Conservation (phyloP, 2,888 invertebrate species). For the Protodeltote pygarga region DNA sequence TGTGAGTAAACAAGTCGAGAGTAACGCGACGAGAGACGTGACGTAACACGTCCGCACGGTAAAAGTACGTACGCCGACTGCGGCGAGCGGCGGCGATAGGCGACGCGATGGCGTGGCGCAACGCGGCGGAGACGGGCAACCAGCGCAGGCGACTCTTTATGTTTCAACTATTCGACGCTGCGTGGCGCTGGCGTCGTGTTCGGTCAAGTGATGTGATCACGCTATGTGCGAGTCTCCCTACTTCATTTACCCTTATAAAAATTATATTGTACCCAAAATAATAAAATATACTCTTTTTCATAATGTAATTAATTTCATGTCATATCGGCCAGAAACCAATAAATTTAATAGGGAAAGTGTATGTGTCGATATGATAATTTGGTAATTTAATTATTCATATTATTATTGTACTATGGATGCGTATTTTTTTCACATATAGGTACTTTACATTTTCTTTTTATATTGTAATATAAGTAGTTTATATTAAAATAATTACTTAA, state of each 20-base stretch:
- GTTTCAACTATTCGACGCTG: conserved; percentile 61
- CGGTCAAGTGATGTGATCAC: conserved; percentile 48
- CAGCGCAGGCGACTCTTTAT: conserved; percentile 53
- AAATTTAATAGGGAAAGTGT: too few relatives aligned
- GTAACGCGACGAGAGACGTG: conserved; percentile 64
- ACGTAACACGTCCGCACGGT: conserved; percentile 64
- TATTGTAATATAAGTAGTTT: too few relatives aligned
- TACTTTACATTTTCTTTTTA: too few relatives aligned
- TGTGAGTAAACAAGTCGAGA: conserved; percentile 80
- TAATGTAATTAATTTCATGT: too few relatives aligned
- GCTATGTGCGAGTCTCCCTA: conserved; percentile 28
- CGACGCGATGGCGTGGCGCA: conserved; percentile 50
- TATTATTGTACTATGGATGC: too few relatives aligned
- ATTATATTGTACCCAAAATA: conserved; percentile 5
- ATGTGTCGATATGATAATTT: too few relatives aligned
- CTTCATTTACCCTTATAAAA: conserved; percentile 29
- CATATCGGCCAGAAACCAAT: too few relatives aligned
- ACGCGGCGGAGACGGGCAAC: conserved; percentile 56
- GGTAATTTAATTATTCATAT: too few relatives aligned
- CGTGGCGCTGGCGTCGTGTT: conserved; percentile 60
- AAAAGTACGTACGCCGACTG: conserved; percentile 67
- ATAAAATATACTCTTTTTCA: too few relatives aligned
- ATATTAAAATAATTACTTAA: too few relatives aligned
- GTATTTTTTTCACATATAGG: too few relatives aligned
- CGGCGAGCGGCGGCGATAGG: conserved; percentile 33